Evolutionary conservation across 2,113 vertebrate species (phyloP).

Genomic region (Trochalopteron elliotii): DNA sequence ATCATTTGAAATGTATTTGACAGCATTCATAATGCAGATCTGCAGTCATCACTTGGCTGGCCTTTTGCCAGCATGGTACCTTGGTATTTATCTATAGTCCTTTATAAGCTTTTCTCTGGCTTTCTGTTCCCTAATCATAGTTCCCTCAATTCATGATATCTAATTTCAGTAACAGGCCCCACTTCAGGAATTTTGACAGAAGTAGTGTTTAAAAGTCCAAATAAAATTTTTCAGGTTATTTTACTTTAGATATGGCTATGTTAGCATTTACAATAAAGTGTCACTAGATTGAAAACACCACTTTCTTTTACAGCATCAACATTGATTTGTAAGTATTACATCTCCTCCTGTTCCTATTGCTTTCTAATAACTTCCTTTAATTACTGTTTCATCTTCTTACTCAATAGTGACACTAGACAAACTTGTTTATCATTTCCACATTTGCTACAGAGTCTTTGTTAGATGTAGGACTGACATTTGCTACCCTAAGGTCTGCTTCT

Average conservation of each 20-base stretch:
- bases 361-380: conserved; percentile 2
- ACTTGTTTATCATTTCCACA: neutral
- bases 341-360: neutral
- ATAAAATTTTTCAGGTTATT: neutral
- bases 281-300: neutral
- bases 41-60: neutral
- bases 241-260: neutral
- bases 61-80: neutral
- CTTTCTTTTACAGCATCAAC: neutral
- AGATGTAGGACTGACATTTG: neutral
- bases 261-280: neutral
- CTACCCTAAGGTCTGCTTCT: neutral
- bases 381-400: neutral
- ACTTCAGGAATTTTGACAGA: neutral
- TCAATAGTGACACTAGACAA: neutral
- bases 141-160: neutral
- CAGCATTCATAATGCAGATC: neutral
- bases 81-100: neutral
- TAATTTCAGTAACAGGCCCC: neutral
- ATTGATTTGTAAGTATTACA: neutral
- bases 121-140: neutral
- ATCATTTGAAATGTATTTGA: neutral
- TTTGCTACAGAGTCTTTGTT: neutral
- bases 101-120: neutral
- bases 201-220: neutral